Evolutionary conservation across 2,113 vertebrate species (phyloP).

Genomic region (Alectura lathami): DNA sequence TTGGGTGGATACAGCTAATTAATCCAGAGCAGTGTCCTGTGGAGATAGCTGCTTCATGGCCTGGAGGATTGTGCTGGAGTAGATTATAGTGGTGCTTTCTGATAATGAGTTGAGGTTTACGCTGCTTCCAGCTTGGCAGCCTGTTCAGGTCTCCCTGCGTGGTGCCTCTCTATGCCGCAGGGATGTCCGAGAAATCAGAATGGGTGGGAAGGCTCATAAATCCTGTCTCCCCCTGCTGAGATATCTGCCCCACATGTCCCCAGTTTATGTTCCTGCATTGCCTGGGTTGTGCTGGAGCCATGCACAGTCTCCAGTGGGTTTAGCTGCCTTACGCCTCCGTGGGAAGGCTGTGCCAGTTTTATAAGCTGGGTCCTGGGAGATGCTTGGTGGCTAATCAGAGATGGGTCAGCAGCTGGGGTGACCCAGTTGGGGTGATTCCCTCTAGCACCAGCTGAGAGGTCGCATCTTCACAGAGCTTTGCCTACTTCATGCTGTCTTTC

Average conservation of each 20-base stretch:
- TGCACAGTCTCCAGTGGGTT: neutral
- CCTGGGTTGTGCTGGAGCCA: neutral
- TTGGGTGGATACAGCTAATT: neutral
- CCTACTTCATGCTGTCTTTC: neutral
- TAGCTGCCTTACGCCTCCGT: neutral
- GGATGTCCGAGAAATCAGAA: conserved; percentile 11
- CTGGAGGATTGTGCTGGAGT: conserved; percentile 47
- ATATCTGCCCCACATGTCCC: neutral
- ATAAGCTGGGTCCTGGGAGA: neutral
- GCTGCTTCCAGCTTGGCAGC: neutral
- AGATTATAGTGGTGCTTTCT: conserved; percentile 39
- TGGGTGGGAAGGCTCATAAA: conserved; percentile 43
- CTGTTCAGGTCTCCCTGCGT: neutral
- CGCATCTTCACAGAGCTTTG: neutral
- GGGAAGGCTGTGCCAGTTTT: neutral
- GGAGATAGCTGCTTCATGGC: neutral
- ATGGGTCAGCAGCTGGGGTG: neutral
- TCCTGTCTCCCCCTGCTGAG: neutral
- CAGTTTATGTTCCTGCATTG: neutral
- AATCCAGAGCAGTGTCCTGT: neutral
- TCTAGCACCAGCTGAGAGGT: neutral
- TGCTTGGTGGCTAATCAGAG: neutral
- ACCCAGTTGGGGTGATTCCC: neutral
- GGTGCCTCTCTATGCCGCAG: neutral
- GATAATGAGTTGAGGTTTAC: conserved; percentile 54